Base-by-base conservation (phyloP, 2,797 vertebrate genomes). In the Poeciliopsis infans region DNA sequence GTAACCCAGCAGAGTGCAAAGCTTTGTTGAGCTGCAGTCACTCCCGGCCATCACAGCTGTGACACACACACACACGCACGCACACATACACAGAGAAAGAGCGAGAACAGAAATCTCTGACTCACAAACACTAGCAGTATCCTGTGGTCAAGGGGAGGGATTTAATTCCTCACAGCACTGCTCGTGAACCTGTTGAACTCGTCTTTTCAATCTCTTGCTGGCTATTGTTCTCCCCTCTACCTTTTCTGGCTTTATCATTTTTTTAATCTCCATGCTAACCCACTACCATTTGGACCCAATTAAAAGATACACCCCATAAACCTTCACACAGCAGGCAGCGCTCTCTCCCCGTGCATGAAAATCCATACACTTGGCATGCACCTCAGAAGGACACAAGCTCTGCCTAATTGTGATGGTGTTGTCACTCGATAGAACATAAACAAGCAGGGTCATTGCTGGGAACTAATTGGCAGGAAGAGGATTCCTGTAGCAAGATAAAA, bases 81-180 rank as follows among this genome's bases (percentile, higher is more conserved):
- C 85, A 87, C 87, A 83, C 86, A 88, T 89, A 83, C 83, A 79
- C 68, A 64, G 33, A 36, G 33, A 66, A 36, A 87, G 39, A 84
- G 79, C 87, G 68, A 78, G 74, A 85, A 84, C 89, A 83, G 79
- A 94, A 94, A 92, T 93, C 92, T 95, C 91, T 95, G 91, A 94
- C 92, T 94, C 93, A 95, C 93, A 94, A 93, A 92, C 93, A 91
- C 93, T 86, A 80, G 91, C 93, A 91, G 93, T 95, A 93, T 94
- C 92, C 94, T 95, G 95, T 93, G 94, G 95, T 96, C 93, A 94
- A 92, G 90, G 94, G 95, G 95, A 94, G 95, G 94, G 94, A 92
- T 92, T 91, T 93, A 87, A 95, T 87, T 91, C 91, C 91, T 93
- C 84, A 10, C 78, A 88, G 92, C 90, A 79, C 85, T 90, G 92